Percentiles rank a stretch among this genome's conserved stretches.
phyloP scores from a whole-genome alignment of 2,797 vertebrate species.

The Alfaro cultratus region DNA sequence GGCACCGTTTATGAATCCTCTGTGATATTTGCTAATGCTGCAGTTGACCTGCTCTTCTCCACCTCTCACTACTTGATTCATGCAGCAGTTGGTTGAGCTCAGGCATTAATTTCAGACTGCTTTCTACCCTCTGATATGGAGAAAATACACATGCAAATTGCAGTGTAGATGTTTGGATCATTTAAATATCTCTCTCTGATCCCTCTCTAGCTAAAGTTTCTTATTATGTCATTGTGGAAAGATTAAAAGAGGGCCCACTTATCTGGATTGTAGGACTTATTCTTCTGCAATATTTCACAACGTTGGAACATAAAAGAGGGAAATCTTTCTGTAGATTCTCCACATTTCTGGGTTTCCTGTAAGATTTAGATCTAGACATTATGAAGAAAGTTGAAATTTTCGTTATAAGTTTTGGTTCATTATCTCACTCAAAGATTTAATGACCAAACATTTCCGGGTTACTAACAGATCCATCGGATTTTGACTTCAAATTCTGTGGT shows the following conservation, averaged over 20 bases:
- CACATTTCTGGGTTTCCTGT: background rate
- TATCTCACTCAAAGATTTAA: background rate
- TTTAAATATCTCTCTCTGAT: background rate
- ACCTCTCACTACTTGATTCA: background rate
- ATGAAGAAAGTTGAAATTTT: background rate
- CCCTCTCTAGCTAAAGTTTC: background rate
- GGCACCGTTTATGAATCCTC: background rate
- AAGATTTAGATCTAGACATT: background rate
- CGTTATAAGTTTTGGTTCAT: background rate
- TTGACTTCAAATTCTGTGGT: background rate
- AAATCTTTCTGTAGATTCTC: background rate
- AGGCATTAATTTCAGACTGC: background rate
- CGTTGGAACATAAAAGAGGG: background rate
- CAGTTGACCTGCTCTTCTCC: slow-evolving; percentile 1
- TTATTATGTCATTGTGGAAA: background rate
- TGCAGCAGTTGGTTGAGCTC: background rate
- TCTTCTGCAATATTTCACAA: background rate
- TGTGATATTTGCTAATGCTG: slow-evolving; percentile 1
- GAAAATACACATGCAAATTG: background rate
- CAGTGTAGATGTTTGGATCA: background rate
- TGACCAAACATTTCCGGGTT: background rate
- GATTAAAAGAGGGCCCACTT: background rate
- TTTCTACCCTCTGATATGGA: background rate
- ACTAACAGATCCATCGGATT: background rate
- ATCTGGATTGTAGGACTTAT: background rate